Conservation (phyloP, 2,113 vertebrate species). For the Phoenicopterus ruber region DNA sequence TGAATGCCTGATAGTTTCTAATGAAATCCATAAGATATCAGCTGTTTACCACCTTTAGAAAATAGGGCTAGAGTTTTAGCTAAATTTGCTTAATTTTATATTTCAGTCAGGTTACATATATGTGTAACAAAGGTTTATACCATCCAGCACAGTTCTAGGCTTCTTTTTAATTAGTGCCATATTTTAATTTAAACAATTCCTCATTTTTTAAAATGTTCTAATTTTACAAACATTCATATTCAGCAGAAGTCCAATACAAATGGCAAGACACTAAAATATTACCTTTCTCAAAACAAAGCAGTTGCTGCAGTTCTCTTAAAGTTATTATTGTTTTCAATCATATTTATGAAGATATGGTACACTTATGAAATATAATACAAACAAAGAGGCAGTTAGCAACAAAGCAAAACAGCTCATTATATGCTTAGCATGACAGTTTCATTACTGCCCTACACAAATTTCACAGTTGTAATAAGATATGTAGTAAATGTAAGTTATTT, state of each 20-base stretch:
- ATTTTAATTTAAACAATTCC: not conserved
- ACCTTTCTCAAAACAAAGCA: slow-evolving; percentile 37
- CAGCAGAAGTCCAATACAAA: not conserved
- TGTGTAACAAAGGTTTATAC: not conserved
- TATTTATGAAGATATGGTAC: slow-evolving; percentile 55
- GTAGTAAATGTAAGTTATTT: slow-evolving; percentile 68
- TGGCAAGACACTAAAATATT: not conserved
- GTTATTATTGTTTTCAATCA: slow-evolving; percentile 73
- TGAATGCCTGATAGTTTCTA: not conserved
- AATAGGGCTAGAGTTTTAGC: not conserved
- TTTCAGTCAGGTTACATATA: not conserved
- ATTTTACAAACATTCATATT: not conserved
- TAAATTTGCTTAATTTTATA: not conserved
- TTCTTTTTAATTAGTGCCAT: not conserved
- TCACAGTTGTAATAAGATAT: slow-evolving; percentile 63
- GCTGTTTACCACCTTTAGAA: not conserved
- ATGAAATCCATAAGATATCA: not conserved
- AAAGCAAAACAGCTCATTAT: slow-evolving; percentile 57
- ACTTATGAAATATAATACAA: slow-evolving; percentile 55
- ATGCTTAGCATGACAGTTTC: slow-evolving; percentile 64
- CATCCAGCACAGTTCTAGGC: not conserved
- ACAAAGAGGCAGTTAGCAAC: slow-evolving; percentile 65
- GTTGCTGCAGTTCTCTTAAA: slow-evolving; percentile 10
- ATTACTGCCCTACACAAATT: slow-evolving; percentile 63
- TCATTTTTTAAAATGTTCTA: not conserved